These are phyloP conservation scores for Rhizomys pruinosus DNA, from an alignment of 2,113 vertebrate species.

Conservation along the genomic window DNA sequence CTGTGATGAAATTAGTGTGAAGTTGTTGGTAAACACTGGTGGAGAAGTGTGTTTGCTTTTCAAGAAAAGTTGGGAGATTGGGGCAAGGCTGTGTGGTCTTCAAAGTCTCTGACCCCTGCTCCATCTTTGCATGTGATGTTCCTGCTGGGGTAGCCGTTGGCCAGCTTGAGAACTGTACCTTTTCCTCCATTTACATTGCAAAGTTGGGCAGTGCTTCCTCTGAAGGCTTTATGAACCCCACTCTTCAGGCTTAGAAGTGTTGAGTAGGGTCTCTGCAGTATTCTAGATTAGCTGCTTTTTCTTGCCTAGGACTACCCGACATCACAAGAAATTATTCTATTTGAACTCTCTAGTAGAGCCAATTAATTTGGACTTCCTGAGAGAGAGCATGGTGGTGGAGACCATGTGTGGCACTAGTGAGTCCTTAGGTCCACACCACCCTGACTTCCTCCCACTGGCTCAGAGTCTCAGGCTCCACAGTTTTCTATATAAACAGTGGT, in stretches of 20 bases:
- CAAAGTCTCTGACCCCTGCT: neutral
- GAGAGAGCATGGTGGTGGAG: neutral
- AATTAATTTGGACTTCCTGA: slow-evolving; percentile 57
- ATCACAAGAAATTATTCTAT: slow-evolving; percentile 69
- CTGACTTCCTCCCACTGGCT: neutral
- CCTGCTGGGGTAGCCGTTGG: neutral
- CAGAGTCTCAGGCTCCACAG: neutral
- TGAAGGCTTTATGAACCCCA: neutral
- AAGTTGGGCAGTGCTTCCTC: neutral
- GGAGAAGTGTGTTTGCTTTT: slow-evolving; percentile 53
- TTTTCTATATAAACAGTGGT: slow-evolving; percentile 31
- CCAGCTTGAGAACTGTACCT: neutral
- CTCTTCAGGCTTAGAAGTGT: neutral
- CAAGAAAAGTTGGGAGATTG: slow-evolving; percentile 41
- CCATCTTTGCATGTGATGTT: slow-evolving; percentile 48
- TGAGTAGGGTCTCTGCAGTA: neutral
- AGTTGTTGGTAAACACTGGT: slow-evolving; percentile 44
- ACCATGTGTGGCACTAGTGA: neutral
- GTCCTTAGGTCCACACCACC: neutral
- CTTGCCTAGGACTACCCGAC: slow-evolving; percentile 39
- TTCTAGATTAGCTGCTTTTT: slow-evolving; percentile 34
- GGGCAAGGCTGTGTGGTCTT: neutral
- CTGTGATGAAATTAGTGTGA: slow-evolving; percentile 33
- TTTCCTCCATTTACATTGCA: neutral
- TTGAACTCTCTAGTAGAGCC: slow-evolving; percentile 67